Evolutionary conservation across 1,140 invertebrate species (phyloP), one percentile per base, ranked within the genome.

Genomic region (Brachionus rotundiformis): DNA sequence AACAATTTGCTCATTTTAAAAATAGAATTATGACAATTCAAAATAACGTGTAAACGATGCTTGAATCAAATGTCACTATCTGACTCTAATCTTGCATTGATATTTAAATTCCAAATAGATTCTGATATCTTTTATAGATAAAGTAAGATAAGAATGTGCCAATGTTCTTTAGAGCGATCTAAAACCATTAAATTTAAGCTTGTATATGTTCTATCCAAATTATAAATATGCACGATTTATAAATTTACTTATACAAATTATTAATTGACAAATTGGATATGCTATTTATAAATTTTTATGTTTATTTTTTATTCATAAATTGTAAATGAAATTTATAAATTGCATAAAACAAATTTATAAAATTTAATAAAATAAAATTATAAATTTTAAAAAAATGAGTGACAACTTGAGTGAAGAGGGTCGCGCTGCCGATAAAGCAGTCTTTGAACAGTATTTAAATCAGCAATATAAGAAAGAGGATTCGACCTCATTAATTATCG

Each of bases 101-200:
- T 13, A 85, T 95, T 93, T 27, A 96, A 89, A 87, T 94, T 92
- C 82, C 93, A 91, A 19, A 95, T 90, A 2, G 94, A 94, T 87
- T 96, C 94, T 3, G 90, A 89, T 54, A 94, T 92, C 88, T 92
- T 91, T 85, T 95, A 92, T 85, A 95, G 87, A 76, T 92, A 91
- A 83, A 96, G 92, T n/a, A 94, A 93, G 92, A 87, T 96, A 96
- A 83, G 96, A 90, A 87, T 95, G 92, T 0, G 91, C 94, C 82
- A 96, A 89, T 82, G 95, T 91, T 86, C 93, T 94, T 83, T n/a
- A n/a, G n/a, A n/a, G n/a, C n/a, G n/a, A n/a, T n/a, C n/a, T n/a
- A n/a, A n/a, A n/a, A n/a, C n/a, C n/a, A 36, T 8, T 36, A 36
- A 36, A 54, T 54, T 59, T 25, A 59, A 19, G n/a, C 13, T 7